Evolutionary conservation across 1,140 invertebrate genomes (phyloP), one percentile per base, ranked within the genome.

Genomic region (Tachypleus tridentatus): DNA sequence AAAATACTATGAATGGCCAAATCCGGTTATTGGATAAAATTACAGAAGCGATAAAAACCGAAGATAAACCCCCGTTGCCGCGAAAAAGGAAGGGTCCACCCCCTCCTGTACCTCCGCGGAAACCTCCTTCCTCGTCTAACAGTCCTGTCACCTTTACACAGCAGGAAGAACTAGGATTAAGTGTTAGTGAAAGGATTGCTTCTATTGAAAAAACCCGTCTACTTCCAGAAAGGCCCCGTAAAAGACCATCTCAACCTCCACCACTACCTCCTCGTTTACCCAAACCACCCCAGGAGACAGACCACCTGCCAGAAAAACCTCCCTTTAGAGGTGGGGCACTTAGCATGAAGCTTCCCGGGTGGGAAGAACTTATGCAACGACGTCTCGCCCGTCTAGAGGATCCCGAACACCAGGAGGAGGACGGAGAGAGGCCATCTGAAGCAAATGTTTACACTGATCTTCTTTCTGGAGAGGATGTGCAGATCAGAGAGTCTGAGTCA

Each of bases 401-500:
- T 29, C 11, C 58, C 49, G 58, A 48, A 29, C 29, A 49, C 4
- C 48, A 29, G 49, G 29, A 49, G 5, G 29, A 60, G 10, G 29
- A 29, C 29, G 29, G 29, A 29, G 7, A 54, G n/a, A 7, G 7
- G 7, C 86, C 86, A 4, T 86, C 86, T 11, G 86, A 88, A 76
- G 84, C 87, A n/a, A 86, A 88, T 77, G 83, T 87, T 49, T 90
- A 89, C 72, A 80, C 87, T 49, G 87, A 90, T 76, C 81, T 89
- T 4, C 80, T 89, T 10, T 85, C 85, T 2, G 77, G 80, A 65
- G 81, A 81, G 60, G 78, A 77, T 3, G 76, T 74, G 29, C 48
- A 63, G 4, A 74, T 73, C 49, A 81, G 81, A 29, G 83, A 86
- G 69, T 87, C 86, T 7, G 87, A 91, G 73, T 91, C 88, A 3